These are phyloP conservation scores for Clunio marinus DNA, from an alignment of 2,888 invertebrate species.

Conservation along the genomic window DNA sequence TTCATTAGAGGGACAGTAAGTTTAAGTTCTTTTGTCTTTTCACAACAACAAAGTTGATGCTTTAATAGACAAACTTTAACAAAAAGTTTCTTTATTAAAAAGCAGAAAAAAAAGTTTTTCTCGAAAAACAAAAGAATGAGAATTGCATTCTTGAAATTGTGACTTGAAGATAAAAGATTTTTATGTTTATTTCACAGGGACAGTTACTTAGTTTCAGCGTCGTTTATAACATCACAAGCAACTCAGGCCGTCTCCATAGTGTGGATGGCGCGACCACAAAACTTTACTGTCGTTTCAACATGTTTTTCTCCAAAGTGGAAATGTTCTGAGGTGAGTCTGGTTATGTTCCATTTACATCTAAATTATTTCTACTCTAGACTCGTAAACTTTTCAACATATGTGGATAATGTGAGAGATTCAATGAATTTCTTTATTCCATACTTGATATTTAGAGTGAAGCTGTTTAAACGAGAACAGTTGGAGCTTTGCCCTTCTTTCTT, in stretches of 20 bases:
- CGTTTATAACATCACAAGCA: constrained; percentile 73
- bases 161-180: not conserved
- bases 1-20: constrained; percentile 76
- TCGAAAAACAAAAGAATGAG: no score
- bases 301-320: constrained; percentile 79
- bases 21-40: constrained; percentile 42
- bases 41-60: no score
- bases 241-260: constrained; percentile 77
- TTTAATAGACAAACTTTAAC: no score
- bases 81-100: no score
- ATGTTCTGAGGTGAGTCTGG: constrained; percentile 69
- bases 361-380: no score
- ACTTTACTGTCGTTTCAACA: constrained; percentile 79
- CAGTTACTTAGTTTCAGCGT: constrained; percentile 85
- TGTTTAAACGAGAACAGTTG: no score
- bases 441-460: no score
- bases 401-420: no score
- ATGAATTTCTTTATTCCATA: no score
- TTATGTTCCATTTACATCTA: not conserved
- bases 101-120: no score
- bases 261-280: constrained; percentile 93
- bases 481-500: no score
- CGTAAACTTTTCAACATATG: no score
- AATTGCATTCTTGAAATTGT: not conserved
- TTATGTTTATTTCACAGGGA: constrained; percentile 57